phyloP scores from a whole-genome alignment of 2,888 invertebrate genomes.

The Venusia cambrica region DNA sequence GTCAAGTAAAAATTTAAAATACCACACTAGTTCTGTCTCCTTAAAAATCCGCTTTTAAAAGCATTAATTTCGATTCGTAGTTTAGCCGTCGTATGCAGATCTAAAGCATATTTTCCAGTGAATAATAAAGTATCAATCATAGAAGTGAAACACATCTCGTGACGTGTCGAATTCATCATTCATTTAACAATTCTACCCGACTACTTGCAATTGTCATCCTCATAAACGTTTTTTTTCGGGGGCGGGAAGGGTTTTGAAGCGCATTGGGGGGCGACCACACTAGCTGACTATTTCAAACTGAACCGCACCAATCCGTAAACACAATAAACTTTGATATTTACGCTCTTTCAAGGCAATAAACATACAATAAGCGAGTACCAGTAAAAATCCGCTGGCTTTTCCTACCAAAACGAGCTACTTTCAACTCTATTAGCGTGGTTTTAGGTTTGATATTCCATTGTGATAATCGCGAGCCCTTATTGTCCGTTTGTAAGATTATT shows the following conservation, averaged over 20 bases:
- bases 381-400: constrained; percentile 56
- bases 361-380: constrained; percentile 67
- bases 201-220: constrained; percentile 64
- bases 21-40: no score
- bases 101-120: constrained; percentile 6
- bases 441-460: constrained; percentile 35
- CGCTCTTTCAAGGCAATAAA: constrained; percentile 69
- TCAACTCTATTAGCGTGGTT: constrained; percentile 18
- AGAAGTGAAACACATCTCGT: constrained; percentile 16
- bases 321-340: constrained; percentile 77
- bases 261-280: constrained; percentile 75
- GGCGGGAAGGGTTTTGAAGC: constrained; percentile 58
- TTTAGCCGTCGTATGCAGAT: no score
- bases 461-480: constrained; percentile 32
- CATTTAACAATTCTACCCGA: constrained; percentile 53
- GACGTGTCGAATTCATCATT: constrained; percentile 73
- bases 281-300: constrained; percentile 44
- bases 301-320: constrained; percentile 69
- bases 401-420: constrained; percentile 19
- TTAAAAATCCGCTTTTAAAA: no score
- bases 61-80: no score
- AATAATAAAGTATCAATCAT: no score
- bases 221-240: constrained; percentile 53
- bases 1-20: no score
- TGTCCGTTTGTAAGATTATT: constrained; percentile 59